Evolutionary conservation across 2,888 invertebrate species (phyloP), one percentile per base, ranked within the genome.

Genomic region (Petrolisthes manimaculis): DNA sequence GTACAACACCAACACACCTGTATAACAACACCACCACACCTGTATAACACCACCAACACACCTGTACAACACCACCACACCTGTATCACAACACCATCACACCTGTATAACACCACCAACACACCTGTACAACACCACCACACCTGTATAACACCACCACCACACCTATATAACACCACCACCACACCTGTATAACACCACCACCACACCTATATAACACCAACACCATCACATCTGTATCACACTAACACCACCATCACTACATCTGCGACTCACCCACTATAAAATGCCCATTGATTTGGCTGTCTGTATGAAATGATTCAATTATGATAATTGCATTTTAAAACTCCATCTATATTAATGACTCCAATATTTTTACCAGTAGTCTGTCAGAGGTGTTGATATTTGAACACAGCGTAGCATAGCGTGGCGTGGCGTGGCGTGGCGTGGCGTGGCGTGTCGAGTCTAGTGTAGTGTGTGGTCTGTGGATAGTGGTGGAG

Each of bases 281-380:
- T 71, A 71, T 71, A 61, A 61, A 81, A 81, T 14, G 67, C 67
- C 14, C 8, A 9, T 37, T 37, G 81, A 67, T 56, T 56, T 67
- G 12, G n/a, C 67, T 67, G 61, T 81, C 81, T 81, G 67, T 67
- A n/a, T 81, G 37, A 61, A 61, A 81, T 81, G 81, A 81, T 81
- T 81, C 37, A 67, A 81, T 81, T 81, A 81, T 81, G 81, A 9
- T 81, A 81, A 81, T 81, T 81, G 67, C 37, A 81, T 81, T 81
- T 81, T 81, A 67, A 37, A 81, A 81, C 51, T 79, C 37, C 54
- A 81, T 81, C 54, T 61, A 61, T 81, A 67, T 81, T 81, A 81
- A 81, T 81, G 81, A 81, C 81, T 81, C 67, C 37, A 67, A 80
- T 80, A 55, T 56, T 80, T 80, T 80, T 56, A 21, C 54, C 55